These are phyloP conservation scores for Myotis pilosus DNA, from an alignment of 2,797 vertebrate species.

Conservation along the genomic window DNA sequence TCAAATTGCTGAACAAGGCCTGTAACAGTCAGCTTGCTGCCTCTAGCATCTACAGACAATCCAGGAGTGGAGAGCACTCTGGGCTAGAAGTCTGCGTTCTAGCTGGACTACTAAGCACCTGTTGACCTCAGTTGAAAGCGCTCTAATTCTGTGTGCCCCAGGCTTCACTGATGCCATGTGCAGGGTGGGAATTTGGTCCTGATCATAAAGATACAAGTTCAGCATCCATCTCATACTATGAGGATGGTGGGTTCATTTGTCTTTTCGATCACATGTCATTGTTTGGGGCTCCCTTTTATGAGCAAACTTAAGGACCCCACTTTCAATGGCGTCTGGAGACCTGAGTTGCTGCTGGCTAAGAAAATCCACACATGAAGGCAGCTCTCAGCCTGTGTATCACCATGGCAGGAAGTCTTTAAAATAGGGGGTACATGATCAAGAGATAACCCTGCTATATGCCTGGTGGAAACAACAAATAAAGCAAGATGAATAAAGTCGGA, in stretches of 20 bases:
- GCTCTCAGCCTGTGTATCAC: fast-evolving
- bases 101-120: background rate
- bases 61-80: fast-evolving
- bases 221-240: fast-evolving
- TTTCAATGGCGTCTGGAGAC: background rate
- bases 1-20: fast-evolving
- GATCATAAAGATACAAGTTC: fast-evolving
- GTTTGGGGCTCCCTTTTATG: background rate
- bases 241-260: too few relatives aligned
- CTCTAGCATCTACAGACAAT: fast-evolving
- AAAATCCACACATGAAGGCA: fast-evolving
- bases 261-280: fast-evolving
- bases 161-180: fast-evolving
- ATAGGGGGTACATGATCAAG: fast-evolving
- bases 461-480: background rate
- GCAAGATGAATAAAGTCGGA: conserved; percentile 2
- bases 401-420: background rate
- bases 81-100: too few relatives aligned
- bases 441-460: background rate
- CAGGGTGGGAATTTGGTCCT: too few relatives aligned
- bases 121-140: too few relatives aligned
- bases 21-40: fast-evolving
- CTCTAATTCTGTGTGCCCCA: fast-evolving
- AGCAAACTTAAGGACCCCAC: background rate
- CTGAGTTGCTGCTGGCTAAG: background rate